Conservation (phyloP, 2,888 invertebrate genomes). For the Heliconius aoede region DNA sequence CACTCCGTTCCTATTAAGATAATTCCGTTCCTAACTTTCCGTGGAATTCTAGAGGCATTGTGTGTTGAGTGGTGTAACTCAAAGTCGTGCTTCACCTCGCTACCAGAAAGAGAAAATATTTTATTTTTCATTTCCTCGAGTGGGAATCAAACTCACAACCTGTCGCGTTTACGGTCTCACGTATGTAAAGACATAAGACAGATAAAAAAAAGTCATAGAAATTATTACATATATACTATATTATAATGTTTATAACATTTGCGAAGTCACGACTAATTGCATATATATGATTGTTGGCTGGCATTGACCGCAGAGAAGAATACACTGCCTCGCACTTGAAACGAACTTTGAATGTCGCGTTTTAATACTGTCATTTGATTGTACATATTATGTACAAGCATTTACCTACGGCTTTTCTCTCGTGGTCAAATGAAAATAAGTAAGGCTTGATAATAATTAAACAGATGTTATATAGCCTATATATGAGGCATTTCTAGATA, state of each 20-base stretch:
- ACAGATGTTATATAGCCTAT: too few relatives aligned
- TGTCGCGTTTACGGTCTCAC: too few relatives aligned
- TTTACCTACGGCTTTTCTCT: not conserved
- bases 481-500: too few relatives aligned
- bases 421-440: not conserved
- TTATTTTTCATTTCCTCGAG: not conserved
- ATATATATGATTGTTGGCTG: constrained; percentile 13
- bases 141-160: not conserved
- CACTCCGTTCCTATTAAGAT: not conserved
- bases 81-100: too few relatives aligned
- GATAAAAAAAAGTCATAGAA: too few relatives aligned
- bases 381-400: not conserved
- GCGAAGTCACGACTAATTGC: constrained; percentile 12
- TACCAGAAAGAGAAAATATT: not conserved
- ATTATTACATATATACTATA: not conserved
- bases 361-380: not conserved
- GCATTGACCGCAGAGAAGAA: constrained; percentile 26
- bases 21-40: not conserved
- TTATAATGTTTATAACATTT: not conserved
- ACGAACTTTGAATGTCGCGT: constrained; percentile 18
- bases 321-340: constrained; percentile 25
- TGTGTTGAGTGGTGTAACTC: too few relatives aligned
- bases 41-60: not conserved
- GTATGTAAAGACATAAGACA: too few relatives aligned
- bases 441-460: too few relatives aligned